Evolutionary conservation across 2,797 vertebrate genomes (phyloP), one percentile per base, ranked within the genome.

Genomic region (Sandelia bainsii): DNA sequence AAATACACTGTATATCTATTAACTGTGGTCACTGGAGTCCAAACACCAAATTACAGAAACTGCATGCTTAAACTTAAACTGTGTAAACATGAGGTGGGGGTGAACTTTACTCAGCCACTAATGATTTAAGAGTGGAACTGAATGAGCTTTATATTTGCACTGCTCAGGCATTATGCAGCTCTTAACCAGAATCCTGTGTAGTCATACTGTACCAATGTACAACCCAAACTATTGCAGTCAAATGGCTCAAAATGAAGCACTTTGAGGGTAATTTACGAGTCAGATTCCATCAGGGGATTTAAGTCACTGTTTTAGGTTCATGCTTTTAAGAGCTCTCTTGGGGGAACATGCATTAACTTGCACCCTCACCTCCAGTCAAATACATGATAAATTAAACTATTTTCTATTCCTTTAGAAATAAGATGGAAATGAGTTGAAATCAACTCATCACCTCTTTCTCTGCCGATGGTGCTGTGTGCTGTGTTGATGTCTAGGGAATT

Each of bases 361-460:
- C 75, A 79, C 66, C 67, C 58, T 86, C 74, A 66, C 70, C 87
- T 72, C 64, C 75, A 80, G 82, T 72, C 77, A 84, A 84, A 83
- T 40, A 70, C 49, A 72, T 68, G 20, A 79, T 79, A 78, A 85
- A 89, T 85, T 68, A 74, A 89, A 83, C 63, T 72, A 72, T 71
- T 59, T 62, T 72, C 50, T 62, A 45, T 51, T 79, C 51, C 58
- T 79, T 79, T 53, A 51, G 76, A 89, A 80, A 89, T 85, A 68
- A 81, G 75, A 87, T 90, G 81, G 78, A 90, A 87, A 91, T 88
- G 72, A 83, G 69, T 58, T 59, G 44, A 86, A 80, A 86, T 86
- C 19, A 75, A 74, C 69, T 69, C 76, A 72, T 77, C 57, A 19
- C 44, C 5, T 25, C 75, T 69, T 58, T 51, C 40, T 29, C 5